Evolutionary conservation across 2,888 invertebrate genomes (phyloP).

Genomic region (Archaeoteleia sp.): DNA sequence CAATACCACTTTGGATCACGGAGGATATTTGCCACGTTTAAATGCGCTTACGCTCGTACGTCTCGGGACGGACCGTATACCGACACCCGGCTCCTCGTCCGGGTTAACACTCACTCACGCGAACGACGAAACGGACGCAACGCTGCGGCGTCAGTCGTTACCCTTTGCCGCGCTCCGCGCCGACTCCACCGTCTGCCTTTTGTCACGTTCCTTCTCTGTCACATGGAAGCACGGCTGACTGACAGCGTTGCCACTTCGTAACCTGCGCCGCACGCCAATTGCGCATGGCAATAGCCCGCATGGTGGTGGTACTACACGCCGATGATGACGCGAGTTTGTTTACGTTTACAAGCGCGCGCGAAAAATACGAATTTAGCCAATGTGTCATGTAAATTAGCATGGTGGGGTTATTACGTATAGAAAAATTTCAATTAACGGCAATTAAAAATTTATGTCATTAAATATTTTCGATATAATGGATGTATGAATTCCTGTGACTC

Average conservation of each 20-base stretch:
- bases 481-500: too few species aligned
- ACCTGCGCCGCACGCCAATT: constrained; percentile 5
- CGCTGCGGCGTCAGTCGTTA: constrained; percentile 72
- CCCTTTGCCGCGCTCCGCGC: constrained; percentile 71
- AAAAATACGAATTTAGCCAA: constrained; percentile 56
- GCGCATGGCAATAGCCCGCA: constrained; percentile 3
- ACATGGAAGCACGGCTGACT: constrained; percentile 66
- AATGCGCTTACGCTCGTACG: constrained; percentile 34
- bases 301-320: not conserved
- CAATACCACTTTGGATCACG: too few species aligned
- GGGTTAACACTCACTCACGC: constrained; percentile 70
- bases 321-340: constrained; percentile 49
- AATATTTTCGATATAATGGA: too few species aligned
- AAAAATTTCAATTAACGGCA: too few species aligned
- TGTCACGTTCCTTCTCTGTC: constrained; percentile 74
- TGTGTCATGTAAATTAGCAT: too few species aligned
- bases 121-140: constrained; percentile 38
- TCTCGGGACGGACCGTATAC: constrained; percentile 50
- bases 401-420: too few species aligned
- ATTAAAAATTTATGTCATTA: too few species aligned
- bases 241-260: constrained; percentile 63
- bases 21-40: too few species aligned
- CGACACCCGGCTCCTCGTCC: constrained; percentile 69
- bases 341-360: constrained; percentile 56
- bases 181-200: constrained; percentile 35